phyloP scores from a whole-genome alignment of 2,113 vertebrate species.

The Nipponia nippon region DNA sequence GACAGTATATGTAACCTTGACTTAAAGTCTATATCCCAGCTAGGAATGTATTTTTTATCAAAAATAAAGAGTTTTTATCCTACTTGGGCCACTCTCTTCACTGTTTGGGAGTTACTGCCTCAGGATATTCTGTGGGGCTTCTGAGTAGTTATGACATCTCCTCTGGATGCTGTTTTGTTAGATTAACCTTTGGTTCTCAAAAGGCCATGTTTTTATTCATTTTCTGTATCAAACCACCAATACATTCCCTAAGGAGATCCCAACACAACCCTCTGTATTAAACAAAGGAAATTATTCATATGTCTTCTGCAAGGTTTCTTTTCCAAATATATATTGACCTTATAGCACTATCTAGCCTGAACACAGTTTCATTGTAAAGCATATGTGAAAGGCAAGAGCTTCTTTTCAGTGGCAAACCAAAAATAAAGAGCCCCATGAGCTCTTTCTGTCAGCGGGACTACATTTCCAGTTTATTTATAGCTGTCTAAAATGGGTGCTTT shows the following conservation, averaged over 20 bases:
- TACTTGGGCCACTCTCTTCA: background rate
- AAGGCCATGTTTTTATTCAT: constrained; percentile 26
- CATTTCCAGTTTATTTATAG: constrained; percentile 13
- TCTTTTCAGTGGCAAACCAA: background rate
- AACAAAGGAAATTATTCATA: constrained; percentile 57
- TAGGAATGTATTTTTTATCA: background rate
- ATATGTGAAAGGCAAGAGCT: background rate
- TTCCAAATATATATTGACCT: constrained; percentile 6
- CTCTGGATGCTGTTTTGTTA: constrained; percentile 14
- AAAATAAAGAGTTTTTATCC: background rate
- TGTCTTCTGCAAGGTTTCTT: background rate
- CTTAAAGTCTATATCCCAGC: background rate
- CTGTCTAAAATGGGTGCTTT: background rate
- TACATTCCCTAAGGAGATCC: background rate
- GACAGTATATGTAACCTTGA: background rate
- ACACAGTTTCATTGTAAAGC: constrained; percentile 35
- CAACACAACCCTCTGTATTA: background rate
- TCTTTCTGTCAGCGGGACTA: background rate
- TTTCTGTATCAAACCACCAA: constrained; percentile 4
- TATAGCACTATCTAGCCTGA: background rate
- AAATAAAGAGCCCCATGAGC: background rate
- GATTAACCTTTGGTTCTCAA: constrained; percentile 41
- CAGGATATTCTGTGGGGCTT: background rate
- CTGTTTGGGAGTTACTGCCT: background rate
- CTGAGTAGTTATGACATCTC: constrained; percentile 3